phyloP scores from a whole-genome alignment of 1,140 invertebrate species.

The Mamestra configurata region DNA sequence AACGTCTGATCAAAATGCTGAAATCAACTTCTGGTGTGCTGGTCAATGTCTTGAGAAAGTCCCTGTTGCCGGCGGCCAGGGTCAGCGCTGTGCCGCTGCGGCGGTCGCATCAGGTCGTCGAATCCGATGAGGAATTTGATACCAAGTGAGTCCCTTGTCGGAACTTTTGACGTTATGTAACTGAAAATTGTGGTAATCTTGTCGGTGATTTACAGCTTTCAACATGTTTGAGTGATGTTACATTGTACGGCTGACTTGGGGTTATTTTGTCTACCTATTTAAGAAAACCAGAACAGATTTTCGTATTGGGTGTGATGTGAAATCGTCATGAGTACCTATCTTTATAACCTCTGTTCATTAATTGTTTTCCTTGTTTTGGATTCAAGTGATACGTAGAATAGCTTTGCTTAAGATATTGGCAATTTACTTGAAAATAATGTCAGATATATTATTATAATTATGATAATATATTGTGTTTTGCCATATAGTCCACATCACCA shows the following conservation, averaged over 20 bases:
- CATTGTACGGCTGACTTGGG: neutral
- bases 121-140: slow-evolving; percentile 84
- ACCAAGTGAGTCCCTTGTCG: slow-evolving; percentile 73
- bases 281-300: neutral
- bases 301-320: neutral
- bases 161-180: slow-evolving; percentile 84
- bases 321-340: neutral
- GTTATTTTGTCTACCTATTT: neutral
- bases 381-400: neutral
- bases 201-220: slow-evolving; percentile 27
- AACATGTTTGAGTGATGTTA: neutral
- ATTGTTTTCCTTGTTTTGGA: slow-evolving; percentile 15
- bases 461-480: slow-evolving; percentile 12
- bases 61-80: slow-evolving; percentile 76
- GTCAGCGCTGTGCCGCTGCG: slow-evolving; percentile 72
- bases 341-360: slow-evolving; percentile 13
- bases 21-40: slow-evolving; percentile 79
- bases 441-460: too few relatives aligned
- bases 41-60: slow-evolving; percentile 78
- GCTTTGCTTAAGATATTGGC: neutral
- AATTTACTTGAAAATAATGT: neutral
- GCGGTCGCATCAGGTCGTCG: slow-evolving; percentile 72
- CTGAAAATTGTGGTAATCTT: slow-evolving; percentile 68
- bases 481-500: slow-evolving; percentile 5
- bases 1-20: slow-evolving; percentile 79